Evolutionary conservation across 2,797 vertebrate genomes (phyloP), one percentile per base, ranked within the genome.

Genomic region (Phrynocephalus forsythii): DNA sequence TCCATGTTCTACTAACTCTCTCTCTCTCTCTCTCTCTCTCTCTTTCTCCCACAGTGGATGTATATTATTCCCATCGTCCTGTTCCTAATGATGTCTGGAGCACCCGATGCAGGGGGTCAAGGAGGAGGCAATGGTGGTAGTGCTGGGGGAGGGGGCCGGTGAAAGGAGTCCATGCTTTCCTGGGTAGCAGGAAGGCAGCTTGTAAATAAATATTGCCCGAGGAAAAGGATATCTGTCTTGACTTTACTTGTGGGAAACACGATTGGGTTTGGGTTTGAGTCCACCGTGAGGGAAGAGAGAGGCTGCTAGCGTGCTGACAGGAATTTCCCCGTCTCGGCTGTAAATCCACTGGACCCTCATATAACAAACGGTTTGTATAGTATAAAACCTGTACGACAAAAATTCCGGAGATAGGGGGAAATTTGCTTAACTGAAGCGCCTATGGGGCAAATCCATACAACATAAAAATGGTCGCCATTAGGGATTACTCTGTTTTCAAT

Each of bases 51-150:
- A 1, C 96, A 99, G 98, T 99, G 98, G 98, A 99, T 99, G 98
- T 99, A 99, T 96, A 99, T 99, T 77, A 97, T 99, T 71, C 98
- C 98, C 10, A 97, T 99, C 0, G 98, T 99, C 88, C 98, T 99
- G 83, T 99, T 99, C 95, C 95, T 99, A 92, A 99, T 99, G 98
- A 99, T 99, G 98, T 99, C 98, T 0, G 98, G 98, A 6, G 98
- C 98, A 0, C 98, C 98, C 6, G 98, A 98, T 15, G 97, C 98
- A 2, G 98, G 98, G 1, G 98, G 98, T 72, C 98, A 98, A 69
- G 97, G 98, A 13, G 97, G 96, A 0, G 96, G 97, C 0, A 97
- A 97, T 0, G 97, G 98, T 2, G 97, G 96, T 0, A 97, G 95
- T 15, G 97, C 96, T 0, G 96, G 97, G 0, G 97, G 97, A 0